Percentiles rank a stretch among this genome's conserved stretches.
phyloP scores from a whole-genome alignment of 37 sponge, comb jelly and placozoan genomes.

The Haliclona indistincta region DNA sequence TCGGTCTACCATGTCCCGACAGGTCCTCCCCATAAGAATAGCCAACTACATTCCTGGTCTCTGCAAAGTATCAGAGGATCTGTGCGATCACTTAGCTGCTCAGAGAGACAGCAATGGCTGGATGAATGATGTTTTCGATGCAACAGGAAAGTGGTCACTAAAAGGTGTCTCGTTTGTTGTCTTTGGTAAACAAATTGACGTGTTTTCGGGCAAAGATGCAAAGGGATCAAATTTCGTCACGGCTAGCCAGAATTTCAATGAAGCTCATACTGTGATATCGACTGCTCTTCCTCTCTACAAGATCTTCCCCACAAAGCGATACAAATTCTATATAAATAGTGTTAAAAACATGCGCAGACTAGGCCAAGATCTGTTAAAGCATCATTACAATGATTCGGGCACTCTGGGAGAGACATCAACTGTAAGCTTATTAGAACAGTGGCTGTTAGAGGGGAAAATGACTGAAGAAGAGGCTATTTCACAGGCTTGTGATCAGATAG shows the following conservation, averaged over 20 bases:
- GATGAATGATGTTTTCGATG: background rate
- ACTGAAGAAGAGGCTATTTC: slow-evolving; percentile 21
- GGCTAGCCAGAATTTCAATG: too few relatives aligned
- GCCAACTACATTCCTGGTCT: background rate
- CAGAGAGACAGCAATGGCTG: background rate
- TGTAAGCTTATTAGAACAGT: slow-evolving; percentile 43
- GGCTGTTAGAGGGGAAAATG: slow-evolving; percentile 41
- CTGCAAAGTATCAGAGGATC: background rate
- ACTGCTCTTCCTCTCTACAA: slow-evolving; percentile 20
- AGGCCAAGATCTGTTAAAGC: background rate
- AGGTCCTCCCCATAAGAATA: background rate
- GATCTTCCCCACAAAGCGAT: slow-evolving; percentile 6
- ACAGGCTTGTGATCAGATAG: slow-evolving; percentile 24
- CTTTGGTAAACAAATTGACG: background rate
- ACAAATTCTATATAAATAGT: background rate
- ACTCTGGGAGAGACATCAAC: background rate
- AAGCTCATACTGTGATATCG: too few relatives aligned
- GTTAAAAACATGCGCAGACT: background rate
- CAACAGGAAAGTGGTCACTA: slow-evolving; percentile 27
- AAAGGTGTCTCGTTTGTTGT: slow-evolving; percentile 17
- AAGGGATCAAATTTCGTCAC: background rate
- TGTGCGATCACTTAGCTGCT: background rate
- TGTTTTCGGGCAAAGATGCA: background rate
- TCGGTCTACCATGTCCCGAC: background rate
- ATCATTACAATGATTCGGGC: slow-evolving; percentile 6